Percentiles rank a stretch among this genome's conserved stretches.
Evolutionary conservation across 2,888 invertebrate species (phyloP).

Genomic region (Coleophora flavipennella): DNA sequence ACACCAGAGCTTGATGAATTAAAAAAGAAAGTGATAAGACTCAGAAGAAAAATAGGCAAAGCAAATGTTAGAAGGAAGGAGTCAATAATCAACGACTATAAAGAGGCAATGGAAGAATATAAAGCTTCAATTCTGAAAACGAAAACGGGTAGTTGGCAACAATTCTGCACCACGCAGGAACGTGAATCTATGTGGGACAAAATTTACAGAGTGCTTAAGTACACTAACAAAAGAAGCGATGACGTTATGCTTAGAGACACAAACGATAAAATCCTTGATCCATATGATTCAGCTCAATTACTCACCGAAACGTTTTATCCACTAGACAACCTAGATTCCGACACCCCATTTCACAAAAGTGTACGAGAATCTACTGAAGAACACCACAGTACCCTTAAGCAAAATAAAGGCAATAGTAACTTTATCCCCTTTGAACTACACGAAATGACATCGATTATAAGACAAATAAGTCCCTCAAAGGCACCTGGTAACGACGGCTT

Average conservation of each 20-base stretch:
- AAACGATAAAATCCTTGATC: background rate
- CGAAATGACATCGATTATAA: background rate
- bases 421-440: too few relatives aligned
- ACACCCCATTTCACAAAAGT: background rate
- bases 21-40: constrained; percentile 3
- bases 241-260: background rate
- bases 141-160: constrained; percentile 7
- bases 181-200: constrained; percentile 10
- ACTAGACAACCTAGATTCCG: background rate
- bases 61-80: constrained; percentile 1
- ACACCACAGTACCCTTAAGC: too few relatives aligned
- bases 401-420: too few relatives aligned
- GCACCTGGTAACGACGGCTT: constrained; percentile 11
- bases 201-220: constrained; percentile 8
- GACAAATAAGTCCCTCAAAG: constrained; percentile 7
- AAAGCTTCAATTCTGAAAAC: background rate
- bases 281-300: constrained; percentile 5
- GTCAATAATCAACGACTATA: constrained; percentile 2
- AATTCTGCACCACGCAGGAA: constrained; percentile 7
- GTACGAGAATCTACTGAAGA: too few relatives aligned
- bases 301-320: constrained; percentile 11
- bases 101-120: constrained; percentile 1
- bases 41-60: constrained; percentile 1
- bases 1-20: background rate
- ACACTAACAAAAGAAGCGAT: constrained; percentile 1